Base-by-base conservation (phyloP, 1,140 invertebrate species). In the Bombus pyrosoma region DNA sequence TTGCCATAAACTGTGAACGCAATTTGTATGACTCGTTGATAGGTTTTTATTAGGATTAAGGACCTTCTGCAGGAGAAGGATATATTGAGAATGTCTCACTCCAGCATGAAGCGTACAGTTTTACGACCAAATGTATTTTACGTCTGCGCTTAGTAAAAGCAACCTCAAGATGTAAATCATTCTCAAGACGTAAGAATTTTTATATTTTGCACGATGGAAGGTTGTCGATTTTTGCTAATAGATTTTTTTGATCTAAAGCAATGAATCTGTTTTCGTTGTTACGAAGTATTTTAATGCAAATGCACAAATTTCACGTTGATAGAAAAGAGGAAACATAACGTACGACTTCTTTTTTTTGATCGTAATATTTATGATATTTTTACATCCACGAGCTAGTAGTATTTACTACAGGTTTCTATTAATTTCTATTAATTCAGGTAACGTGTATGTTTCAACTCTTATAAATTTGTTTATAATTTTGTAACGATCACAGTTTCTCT, bases 121-220 rank as follows among this genome's bases (percentile, higher is more conserved):
- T 92, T 93, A 93, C 77, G 89, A 94, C 89, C 92, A 92, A 93
- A 91, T 90, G 83, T 93, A 93, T 93, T 93, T 91, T 80, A 83
- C 87, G 88, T 75, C 84, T 87, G 81, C 84, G 90, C 87, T 91
- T 87, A 91, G 78, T 85, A 77, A 89, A 79, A 47, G 43, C 43
- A 15, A 47, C 43, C 43, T 47, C 43, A 47, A 47, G 43, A 47
- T 47, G 43, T 47, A 47, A 47, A 92, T 89, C 83, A 86, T 90
- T 85, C 84, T 84, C 72, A 72, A 74, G 73, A 86, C 86, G 75
- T 74, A 89, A 85, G 47, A 90, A 57, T 72, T 93, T 93, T 91
- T 92, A 92, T 90, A 90, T 87, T 92, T 90, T 90, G 85, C 86
- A 92, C 92, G 87, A 88, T 88, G 87, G 86, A 87, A 89, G 86